Base-by-base conservation (phyloP, 2,888 invertebrate genomes). In the Leptinotarsa haldemani region DNA sequence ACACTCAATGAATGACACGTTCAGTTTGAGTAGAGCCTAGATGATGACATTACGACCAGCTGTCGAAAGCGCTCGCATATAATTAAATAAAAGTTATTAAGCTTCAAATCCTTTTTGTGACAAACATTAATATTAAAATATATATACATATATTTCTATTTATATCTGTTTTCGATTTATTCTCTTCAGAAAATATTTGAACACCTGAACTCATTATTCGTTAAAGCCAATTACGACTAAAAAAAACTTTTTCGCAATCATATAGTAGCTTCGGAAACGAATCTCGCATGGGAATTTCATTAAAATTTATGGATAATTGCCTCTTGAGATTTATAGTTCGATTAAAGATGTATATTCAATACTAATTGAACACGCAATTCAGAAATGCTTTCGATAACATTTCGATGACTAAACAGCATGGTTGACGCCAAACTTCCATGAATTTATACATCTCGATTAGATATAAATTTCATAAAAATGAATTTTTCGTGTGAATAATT, bases 341-440 rank as follows among this genome's bases (percentile, higher is more conserved):
- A 70, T 73, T 69, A 73, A 69, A 58, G 50, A 61, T 64, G 61
- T 30, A 46, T 69, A 58, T 56, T 70, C 70, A 53, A 58, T 68
- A 66, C 61, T 66, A 65, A 73, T 73, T 64, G 73, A 73, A 73
- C 73, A 70, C 22, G 73, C 61, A 70, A 70, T 70, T 70, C 70
- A 70, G 61, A 70, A 66, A 73, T 63, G 61, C 66, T 48, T 70
- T 67, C 47, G 70, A 73, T 63, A 66, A 66, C 73, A 30, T 22
- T 70, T 58, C 61, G 64, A 70, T 73, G 70, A 70, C 70, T 70
- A 73, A 70, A 73, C 66, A 66, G 61, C 70, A 73, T 61, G 56
- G 30, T 52, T 66, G 66, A 65, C 18, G 40, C 9, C 9, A 9
- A 40, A 25, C 25, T n/a, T 64, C 40, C 67, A 25, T 61, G 30